These are phyloP conservation scores for Tretioscincus oriximinensis DNA, from an alignment of 2,113 vertebrate species.

Conservation along the genomic window DNA sequence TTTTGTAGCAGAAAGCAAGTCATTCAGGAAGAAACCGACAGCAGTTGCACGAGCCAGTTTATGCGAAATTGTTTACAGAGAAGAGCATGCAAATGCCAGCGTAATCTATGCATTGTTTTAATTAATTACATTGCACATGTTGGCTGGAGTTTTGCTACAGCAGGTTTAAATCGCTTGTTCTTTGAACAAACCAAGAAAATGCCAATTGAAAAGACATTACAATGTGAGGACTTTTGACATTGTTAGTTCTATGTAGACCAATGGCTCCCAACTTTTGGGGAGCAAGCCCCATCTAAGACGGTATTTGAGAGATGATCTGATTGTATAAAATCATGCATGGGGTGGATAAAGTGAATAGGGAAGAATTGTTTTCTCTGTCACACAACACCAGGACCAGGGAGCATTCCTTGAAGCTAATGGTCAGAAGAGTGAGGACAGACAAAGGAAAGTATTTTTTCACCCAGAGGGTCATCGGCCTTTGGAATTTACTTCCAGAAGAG, in stretches of 20 bases:
- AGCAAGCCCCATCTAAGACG: too few relatives aligned
- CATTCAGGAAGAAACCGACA: slow-evolving; percentile 23
- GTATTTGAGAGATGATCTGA: too few relatives aligned
- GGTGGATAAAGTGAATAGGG: too few relatives aligned
- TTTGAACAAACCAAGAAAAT: not conserved
- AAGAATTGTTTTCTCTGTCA: too few relatives aligned
- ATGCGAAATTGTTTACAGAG: not conserved
- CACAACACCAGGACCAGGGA: too few relatives aligned
- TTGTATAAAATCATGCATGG: too few relatives aligned
- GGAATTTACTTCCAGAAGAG: too few relatives aligned
- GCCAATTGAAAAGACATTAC: not conserved
- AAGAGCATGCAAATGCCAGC: not conserved
- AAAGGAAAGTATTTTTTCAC: too few relatives aligned
- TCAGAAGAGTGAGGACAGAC: too few relatives aligned
- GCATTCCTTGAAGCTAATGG: too few relatives aligned
- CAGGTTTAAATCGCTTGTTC: not conserved
- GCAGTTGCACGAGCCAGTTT: slow-evolving; percentile 11
- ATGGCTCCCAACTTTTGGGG: too few relatives aligned
- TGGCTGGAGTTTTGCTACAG: not conserved
- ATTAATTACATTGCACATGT: not conserved
- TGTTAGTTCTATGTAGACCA: not conserved
- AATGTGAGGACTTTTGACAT: not conserved
- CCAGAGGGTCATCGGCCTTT: too few relatives aligned
- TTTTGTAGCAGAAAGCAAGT: slow-evolving; percentile 30
- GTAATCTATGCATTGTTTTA: not conserved